Base-by-base conservation (phyloP, 2,888 invertebrate genomes). In the Scelioninae gen. 1 region DNA sequence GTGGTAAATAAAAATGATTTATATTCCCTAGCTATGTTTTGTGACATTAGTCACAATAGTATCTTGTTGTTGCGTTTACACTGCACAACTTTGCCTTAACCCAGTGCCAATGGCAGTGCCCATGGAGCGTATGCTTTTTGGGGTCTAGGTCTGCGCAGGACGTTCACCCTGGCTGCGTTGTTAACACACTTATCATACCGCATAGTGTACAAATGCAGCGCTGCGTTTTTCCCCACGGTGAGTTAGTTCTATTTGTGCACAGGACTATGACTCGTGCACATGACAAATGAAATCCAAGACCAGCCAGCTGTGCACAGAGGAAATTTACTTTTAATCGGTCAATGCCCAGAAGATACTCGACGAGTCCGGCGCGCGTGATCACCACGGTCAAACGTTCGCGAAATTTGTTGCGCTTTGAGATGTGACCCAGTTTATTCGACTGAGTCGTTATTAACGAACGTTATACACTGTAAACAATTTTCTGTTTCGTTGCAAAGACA, bases 111-210 rank as follows among this genome's bases (percentile, higher is more conserved):
- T 86, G 87, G 86, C 86, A 84, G 86, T 87, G 87, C 85, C 85
- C 87, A 85, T 84, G 87, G 85, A 88, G 86, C 86, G 88, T 86
- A 86, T 77, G 89, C 85, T 90, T 91, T 91, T 91, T 89, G 91
- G 92, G 92, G n/a, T 92, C 91, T 92, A 91, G 91, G 92, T 92
- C 91, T 90, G 88, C 84, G 75, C 87, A 89, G 91, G 89, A 87
- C 91, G 88, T 92, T 90, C 89, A 91, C 89, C 91, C 88, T 85
- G 87, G 66, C 86, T 84, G 86, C 87, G 87, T 87, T 87, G 86
- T 88, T 89, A 89, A 88, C 89, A 88, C 89, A 89, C 90, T 90
- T 89, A 88, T 88, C 86, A 87, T 89, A 87, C 77, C 51, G 83
- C 85, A 77, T 82, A 76, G 82, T 29, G 84, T 84, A 75, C n/a